Evolutionary conservation across 2,888 invertebrate genomes (phyloP).

Genomic region (Tineola bisselliella): DNA sequence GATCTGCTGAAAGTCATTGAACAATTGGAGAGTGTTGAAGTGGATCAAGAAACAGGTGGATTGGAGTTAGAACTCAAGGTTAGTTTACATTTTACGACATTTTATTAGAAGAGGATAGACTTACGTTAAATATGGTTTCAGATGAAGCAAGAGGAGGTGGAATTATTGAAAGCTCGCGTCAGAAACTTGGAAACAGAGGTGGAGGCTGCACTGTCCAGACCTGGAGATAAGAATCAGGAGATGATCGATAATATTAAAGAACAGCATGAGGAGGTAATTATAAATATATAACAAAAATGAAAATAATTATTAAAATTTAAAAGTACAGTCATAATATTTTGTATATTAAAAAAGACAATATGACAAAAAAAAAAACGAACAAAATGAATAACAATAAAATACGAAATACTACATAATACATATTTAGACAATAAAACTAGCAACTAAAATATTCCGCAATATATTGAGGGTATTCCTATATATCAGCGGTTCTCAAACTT

Average conservation of each 20-base stretch:
- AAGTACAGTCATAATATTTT: no score
- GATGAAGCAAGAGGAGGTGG: slow-evolving; percentile 65
- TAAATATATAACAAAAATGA: no score
- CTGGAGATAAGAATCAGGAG: slow-evolving; percentile 58
- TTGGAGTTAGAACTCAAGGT: slow-evolving; percentile 49
- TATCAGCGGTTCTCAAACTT: no score
- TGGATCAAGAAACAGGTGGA: slow-evolving; percentile 40
- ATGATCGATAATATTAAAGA: slow-evolving; percentile 59
- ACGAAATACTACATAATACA: no score
- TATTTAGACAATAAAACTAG: no score
- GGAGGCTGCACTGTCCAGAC: slow-evolving; percentile 53
- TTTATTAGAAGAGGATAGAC: no score
- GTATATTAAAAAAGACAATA: no score
- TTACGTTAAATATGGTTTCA: slow-evolving; percentile 24
- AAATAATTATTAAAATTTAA: no score
- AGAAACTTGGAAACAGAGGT: slow-evolving; percentile 56
- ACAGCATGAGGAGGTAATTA: slow-evolving; percentile 57
- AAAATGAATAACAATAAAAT: no score
- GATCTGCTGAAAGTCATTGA: slow-evolving; percentile 51
- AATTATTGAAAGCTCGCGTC: slow-evolving; percentile 57
- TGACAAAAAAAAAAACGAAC: no score
- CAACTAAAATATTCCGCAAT: no score
- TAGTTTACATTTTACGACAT: slow-evolving; percentile 5
- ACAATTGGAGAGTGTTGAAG: slow-evolving; percentile 44
- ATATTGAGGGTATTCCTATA: no score